phyloP scores from a whole-genome alignment of 1,140 invertebrate genomes.

The Sitobion miscanthi region DNA sequence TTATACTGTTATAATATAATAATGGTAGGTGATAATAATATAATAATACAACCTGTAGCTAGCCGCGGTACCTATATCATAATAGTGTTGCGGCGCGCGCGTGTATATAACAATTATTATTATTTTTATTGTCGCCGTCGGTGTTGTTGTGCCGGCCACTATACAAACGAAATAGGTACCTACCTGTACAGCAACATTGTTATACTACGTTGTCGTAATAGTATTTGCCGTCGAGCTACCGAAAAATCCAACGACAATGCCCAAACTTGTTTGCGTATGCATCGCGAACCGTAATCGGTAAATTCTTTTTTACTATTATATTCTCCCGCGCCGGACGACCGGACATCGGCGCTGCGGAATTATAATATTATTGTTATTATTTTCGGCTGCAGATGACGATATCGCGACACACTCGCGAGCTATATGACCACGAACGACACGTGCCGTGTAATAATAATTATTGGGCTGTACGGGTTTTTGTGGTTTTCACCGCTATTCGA shows the following conservation, averaged over 20 bases:
- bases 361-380: neutral
- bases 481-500: neutral
- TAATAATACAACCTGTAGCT: neutral
- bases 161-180: neutral
- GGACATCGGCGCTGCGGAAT: neutral
- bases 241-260: neutral
- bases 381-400: neutral
- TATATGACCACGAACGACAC: neutral
- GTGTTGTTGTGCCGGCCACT: neutral
- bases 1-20: conserved; percentile 14
- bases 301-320: neutral
- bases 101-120: neutral
- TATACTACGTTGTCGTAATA: too few species aligned
- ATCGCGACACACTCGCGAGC: neutral
- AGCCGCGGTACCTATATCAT: neutral
- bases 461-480: neutral
- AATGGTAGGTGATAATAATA: neutral
- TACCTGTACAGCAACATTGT: neutral
- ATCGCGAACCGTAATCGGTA: neutral
- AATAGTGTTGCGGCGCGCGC: neutral
- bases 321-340: neutral
- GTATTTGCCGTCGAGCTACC: neutral
- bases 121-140: neutral
- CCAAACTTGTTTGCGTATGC: too few species aligned
- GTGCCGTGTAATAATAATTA: neutral